Evolutionary conservation across 2,888 invertebrate genomes (phyloP).

Genomic region (Stenichneumon culpator): DNA sequence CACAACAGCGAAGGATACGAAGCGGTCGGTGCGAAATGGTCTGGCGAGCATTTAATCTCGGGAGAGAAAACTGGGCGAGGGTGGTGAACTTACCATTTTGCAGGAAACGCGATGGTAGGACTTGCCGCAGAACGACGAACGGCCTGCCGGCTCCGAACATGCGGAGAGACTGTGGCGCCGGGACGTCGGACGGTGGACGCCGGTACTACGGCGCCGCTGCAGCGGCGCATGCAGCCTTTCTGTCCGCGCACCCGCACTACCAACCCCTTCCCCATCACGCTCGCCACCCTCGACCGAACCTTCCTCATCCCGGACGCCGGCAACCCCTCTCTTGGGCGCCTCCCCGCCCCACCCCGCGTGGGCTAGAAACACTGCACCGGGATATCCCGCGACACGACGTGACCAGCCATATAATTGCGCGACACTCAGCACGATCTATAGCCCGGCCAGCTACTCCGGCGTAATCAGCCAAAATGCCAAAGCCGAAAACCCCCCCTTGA

Average conservation of each 20-base stretch:
- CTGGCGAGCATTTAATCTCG: not conserved
- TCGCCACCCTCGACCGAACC: slow-evolving; percentile 15
- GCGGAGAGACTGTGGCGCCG: slow-evolving; percentile 81
- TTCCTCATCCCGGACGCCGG: not conserved
- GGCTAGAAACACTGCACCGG: slow-evolving; percentile 29
- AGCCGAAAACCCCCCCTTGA: not conserved
- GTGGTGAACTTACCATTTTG: slow-evolving; percentile 79
- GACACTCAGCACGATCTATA: slow-evolving; percentile 23
- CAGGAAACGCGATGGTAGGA: slow-evolving; percentile 68
- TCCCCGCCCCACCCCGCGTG: slow-evolving; percentile 1
- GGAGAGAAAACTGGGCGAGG: slow-evolving; percentile 18
- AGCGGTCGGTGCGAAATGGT: not conserved
- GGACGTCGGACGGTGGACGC: slow-evolving; percentile 73
- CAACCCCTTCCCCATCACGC: slow-evolving; percentile 54
- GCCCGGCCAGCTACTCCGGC: not conserved
- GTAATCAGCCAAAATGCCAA: slow-evolving; percentile 48
- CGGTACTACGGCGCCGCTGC: slow-evolving; percentile 80
- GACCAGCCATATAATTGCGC: slow-evolving; percentile 44
- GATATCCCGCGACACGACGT: slow-evolving; percentile 49
- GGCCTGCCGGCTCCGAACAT: slow-evolving; percentile 78
- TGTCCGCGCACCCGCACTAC: slow-evolving; percentile 79
- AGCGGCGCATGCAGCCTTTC: slow-evolving; percentile 79
- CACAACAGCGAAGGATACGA: not conserved
- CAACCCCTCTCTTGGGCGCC: slow-evolving; percentile 13
- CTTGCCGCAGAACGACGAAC: slow-evolving; percentile 67